Conservation (phyloP, 2,113 vertebrate genomes). For the Tor tambroides region DNA sequence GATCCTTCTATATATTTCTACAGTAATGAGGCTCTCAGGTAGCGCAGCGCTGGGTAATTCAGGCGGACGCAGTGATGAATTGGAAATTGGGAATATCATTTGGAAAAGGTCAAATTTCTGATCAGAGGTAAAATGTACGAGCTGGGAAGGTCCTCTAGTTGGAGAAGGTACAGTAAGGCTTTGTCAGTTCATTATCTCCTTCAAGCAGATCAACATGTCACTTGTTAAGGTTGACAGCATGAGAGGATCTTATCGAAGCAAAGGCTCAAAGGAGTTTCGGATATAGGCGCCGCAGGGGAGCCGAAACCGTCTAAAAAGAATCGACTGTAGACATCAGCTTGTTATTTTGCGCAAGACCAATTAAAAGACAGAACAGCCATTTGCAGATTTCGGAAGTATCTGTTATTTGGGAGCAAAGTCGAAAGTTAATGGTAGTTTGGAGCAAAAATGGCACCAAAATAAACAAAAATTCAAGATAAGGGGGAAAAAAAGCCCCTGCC, state of each 20-base stretch:
- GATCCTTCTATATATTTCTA: not conserved
- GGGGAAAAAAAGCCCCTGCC: not conserved
- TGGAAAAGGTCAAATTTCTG: conserved; percentile 44
- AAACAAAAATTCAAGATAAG: not conserved
- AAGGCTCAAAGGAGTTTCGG: conserved; percentile 50
- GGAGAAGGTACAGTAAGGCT: conserved; percentile 41
- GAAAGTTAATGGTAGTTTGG: too few relatives aligned
- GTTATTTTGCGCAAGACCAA: conserved; percentile 35
- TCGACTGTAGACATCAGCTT: conserved; percentile 62
- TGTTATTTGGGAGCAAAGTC: not conserved
- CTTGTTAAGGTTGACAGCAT: conserved; percentile 49
- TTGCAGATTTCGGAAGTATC: not conserved
- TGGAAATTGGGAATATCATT: conserved; percentile 47
- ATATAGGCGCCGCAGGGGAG: conserved; percentile 34
- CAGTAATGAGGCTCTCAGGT: conserved; percentile 44
- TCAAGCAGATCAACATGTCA: conserved; percentile 50
- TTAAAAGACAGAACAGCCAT: not conserved
- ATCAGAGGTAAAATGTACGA: conserved; percentile 53
- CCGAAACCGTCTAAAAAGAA: conserved; percentile 41
- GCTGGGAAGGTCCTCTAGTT: conserved; percentile 34
- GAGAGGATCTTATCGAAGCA: conserved; percentile 52
- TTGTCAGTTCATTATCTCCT: conserved; percentile 58
- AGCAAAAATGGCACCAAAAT: not conserved
- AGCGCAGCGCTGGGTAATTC: not conserved
- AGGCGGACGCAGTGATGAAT: conserved; percentile 30